These are phyloP conservation scores for Drosophila nasuta DNA, from an alignment of 1,140 invertebrate genomes.

Conservation along the genomic window DNA sequence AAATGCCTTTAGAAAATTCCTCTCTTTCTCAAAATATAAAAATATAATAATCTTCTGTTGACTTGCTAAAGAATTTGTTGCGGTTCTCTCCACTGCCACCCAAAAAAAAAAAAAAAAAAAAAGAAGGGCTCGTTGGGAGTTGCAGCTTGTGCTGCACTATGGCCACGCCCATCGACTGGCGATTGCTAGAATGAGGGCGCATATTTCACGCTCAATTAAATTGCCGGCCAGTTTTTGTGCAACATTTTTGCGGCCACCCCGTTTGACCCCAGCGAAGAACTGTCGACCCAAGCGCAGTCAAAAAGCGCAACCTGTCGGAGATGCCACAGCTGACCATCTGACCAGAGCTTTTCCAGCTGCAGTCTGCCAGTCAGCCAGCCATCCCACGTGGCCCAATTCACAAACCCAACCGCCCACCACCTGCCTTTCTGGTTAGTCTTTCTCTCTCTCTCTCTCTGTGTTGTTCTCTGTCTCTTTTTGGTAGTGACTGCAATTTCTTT, in stretches of 20 bases:
- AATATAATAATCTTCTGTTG: not conserved
- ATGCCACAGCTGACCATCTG: slow-evolving; percentile 1
- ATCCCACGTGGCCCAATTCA: not conserved
- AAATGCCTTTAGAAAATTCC: too few species aligned
- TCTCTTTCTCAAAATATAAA: too few species aligned
- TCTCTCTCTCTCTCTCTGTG: not conserved
- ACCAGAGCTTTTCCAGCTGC: not conserved
- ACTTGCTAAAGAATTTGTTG: not conserved
- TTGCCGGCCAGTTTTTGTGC: slow-evolving; percentile 54
- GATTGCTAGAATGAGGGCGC: slow-evolving; percentile 20
- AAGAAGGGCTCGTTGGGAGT: not conserved
- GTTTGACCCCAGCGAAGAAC: not conserved
- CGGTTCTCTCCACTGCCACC: not conserved
- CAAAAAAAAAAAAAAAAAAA: too few species aligned
- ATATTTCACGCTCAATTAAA: slow-evolving; percentile 80
- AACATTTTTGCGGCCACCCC: slow-evolving; percentile 69
- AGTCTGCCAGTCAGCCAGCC: too few species aligned
- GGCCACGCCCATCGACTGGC: not conserved
- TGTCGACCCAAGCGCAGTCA: not conserved
- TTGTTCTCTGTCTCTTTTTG: slow-evolving; percentile 3
- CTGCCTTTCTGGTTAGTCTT: slow-evolving; percentile 22
- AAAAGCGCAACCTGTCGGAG: slow-evolving; percentile 33
- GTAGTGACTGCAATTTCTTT: slow-evolving; percentile 43
- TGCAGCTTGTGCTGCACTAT: slow-evolving; percentile 1
- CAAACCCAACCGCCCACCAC: slow-evolving; percentile 2